Percentiles rank a stretch among this genome's conserved stretches.
Evolutionary conservation across 2,888 invertebrate species (phyloP).

Genomic region (Neelides folsomi): DNA sequence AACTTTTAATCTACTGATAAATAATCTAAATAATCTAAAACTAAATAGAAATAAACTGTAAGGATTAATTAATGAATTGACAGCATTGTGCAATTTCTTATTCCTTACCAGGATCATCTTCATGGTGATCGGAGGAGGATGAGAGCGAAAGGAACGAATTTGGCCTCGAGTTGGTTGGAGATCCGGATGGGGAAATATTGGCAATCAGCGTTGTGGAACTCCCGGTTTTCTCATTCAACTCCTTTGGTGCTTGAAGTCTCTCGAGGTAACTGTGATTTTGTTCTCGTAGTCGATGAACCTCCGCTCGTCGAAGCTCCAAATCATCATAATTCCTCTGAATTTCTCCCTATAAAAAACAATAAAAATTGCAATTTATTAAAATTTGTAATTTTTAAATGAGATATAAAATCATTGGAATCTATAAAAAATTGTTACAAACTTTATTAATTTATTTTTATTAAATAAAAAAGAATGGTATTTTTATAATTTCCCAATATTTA

Average conservation of each 20-base stretch:
- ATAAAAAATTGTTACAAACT: too few species aligned
- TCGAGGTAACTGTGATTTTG: conserved; percentile 48
- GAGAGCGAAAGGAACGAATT: conserved; percentile 35
- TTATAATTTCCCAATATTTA: too few species aligned
- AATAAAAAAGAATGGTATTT: too few species aligned
- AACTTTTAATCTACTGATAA: too few species aligned
- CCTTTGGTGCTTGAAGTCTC: conserved; percentile 28
- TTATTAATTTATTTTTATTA: too few species aligned
- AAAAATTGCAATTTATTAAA: conserved; percentile 1
- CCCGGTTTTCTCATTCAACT: conserved; percentile 11
- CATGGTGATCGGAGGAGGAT: conserved; percentile 31
- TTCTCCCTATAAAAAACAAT: conserved; percentile 46
- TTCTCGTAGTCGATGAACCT: conserved; percentile 57
- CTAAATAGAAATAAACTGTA: too few species aligned
- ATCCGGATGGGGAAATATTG: conserved; percentile 21
- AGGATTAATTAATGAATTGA: too few species aligned
- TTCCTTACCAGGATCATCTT: conserved; percentile 33
- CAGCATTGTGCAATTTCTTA: too few species aligned
- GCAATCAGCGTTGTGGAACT: conserved; percentile 9
- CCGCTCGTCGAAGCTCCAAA: conserved; percentile 55
- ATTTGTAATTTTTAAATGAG: too few species aligned
- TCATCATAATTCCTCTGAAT: conserved; percentile 63
- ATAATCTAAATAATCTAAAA: too few species aligned
- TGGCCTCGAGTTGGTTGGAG: conserved; percentile 34
- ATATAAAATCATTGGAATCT: too few species aligned